Conservation (phyloP, 2,113 vertebrate species). For the Notothenia coriiceps region DNA sequence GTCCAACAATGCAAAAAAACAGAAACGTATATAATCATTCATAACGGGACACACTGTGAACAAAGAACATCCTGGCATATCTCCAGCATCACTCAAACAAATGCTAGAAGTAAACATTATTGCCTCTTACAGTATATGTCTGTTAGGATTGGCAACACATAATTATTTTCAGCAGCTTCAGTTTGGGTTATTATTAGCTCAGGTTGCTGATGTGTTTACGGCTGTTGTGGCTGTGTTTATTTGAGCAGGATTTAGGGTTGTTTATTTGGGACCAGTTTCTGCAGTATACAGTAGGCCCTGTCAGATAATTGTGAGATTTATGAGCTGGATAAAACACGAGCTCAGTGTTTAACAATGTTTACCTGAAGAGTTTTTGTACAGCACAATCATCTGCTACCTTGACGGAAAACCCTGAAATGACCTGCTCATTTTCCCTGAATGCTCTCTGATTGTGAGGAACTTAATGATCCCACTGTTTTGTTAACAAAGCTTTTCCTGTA, state of each 20-base stretch:
- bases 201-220: conserved; percentile 57
- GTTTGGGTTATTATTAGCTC: conserved; percentile 43
- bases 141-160: conserved; percentile 7
- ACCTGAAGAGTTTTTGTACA: neutral
- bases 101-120: conserved; percentile 11
- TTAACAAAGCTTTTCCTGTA: conserved; percentile 25
- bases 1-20: neutral
- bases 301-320: conserved; percentile 54
- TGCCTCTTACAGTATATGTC: conserved; percentile 2
- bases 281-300: conserved; percentile 18
- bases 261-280: conserved; percentile 44
- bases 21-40: conserved; percentile 1
- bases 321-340: conserved; percentile 32
- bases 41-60: neutral
- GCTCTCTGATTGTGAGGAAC: conserved; percentile 44
- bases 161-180: conserved; percentile 25
- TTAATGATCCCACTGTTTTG: conserved; percentile 40
- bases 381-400: conserved; percentile 27
- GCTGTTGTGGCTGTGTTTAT: conserved; percentile 53
- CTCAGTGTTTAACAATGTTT: conserved; percentile 37
- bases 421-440: conserved; percentile 39
- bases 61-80: neutral
- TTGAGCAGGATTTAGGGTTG: conserved; percentile 54
- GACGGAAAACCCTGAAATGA: conserved; percentile 9
- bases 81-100: neutral